Evolutionary conservation across 2,888 invertebrate genomes (phyloP), one percentile per base, ranked within the genome.

Genomic region (Drosophila dives): DNA sequence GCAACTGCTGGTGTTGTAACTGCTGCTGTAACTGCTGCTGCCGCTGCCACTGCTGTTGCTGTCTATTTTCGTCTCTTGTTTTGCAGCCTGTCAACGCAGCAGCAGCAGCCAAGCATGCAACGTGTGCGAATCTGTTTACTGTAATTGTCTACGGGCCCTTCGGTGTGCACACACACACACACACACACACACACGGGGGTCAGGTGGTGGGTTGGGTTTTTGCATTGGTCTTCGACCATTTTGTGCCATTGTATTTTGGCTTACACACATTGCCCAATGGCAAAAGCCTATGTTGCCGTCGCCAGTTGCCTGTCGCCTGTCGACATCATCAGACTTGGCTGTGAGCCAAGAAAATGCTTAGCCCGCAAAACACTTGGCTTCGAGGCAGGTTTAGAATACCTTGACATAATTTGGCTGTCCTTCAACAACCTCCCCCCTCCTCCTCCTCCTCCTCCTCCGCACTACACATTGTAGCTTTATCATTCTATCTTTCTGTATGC

Each of bases 121-220:
- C 83, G 81, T 85, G 85, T 85, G 85, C 48, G 79, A 83, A 81
- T 89, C 89, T 89, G 86, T 87, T 87, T 87, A 87, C 87, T 85
- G 89, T 87, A 89, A 89, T 86, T 89, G 86, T 88, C 85, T 83
- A 55, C 80, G 62, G 84, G 74, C 69, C 48, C 62, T 61, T 54
- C 40, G 20, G 60, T 67, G 64, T 32, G 53, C 51, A 49, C 17
- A 40, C 53, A 32, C n/a, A 29, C 29, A 29, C 29, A 29, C 29
- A 49, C n/a, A 40, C 53, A 32, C n/a, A 23, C 23, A 23, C 23
- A 23, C 23, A n/a, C n/a, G n/a, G n/a, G 32, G 11, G 42, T 8
- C 32, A 8, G 48, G 48, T 49, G 56, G 33, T 40, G 45, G 20
- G 23, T 42, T 62, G 62, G 63, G 29, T 29, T 45, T 36, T 23